Percentiles rank a stretch among this genome's conserved stretches.
Evolutionary conservation across 2,797 vertebrate species (phyloP).

Genomic region (Pyrocephalus nanus): DNA sequence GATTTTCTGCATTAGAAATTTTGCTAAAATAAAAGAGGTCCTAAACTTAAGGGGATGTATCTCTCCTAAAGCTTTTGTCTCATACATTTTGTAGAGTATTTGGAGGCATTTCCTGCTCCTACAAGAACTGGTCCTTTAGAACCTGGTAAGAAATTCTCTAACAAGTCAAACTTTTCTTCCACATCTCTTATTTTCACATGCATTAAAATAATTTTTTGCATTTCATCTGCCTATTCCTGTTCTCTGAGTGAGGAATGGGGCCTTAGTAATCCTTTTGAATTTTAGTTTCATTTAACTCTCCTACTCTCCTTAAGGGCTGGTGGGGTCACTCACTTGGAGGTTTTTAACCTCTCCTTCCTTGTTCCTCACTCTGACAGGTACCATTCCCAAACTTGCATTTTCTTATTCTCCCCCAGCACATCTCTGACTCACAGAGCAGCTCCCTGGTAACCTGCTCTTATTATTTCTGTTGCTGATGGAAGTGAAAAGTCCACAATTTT

Average conservation of each 20-base stretch:
- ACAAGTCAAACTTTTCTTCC: not conserved
- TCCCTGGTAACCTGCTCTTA: not conserved
- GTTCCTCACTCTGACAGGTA: not conserved
- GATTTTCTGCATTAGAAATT: not conserved
- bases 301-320: not conserved
- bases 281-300: not conserved
- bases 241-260: not conserved
- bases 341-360: not conserved
- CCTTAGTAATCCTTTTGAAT: not conserved
- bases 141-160: not conserved
- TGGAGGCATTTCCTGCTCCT: not conserved
- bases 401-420: not conserved
- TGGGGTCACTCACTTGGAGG: not conserved
- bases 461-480: not conserved
- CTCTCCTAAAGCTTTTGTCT: not conserved
- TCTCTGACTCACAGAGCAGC: not conserved
- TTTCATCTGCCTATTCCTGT: not conserved
- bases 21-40: not conserved
- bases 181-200: not conserved
- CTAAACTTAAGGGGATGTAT: not conserved
- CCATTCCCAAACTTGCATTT: not conserved
- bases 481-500: not conserved
- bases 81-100: accelerated
- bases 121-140: not conserved
- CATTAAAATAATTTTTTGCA: not conserved